These are phyloP conservation scores for Lasioglossum pauxillum DNA, from an alignment of 2,888 invertebrate genomes.

Conservation along the genomic window DNA sequence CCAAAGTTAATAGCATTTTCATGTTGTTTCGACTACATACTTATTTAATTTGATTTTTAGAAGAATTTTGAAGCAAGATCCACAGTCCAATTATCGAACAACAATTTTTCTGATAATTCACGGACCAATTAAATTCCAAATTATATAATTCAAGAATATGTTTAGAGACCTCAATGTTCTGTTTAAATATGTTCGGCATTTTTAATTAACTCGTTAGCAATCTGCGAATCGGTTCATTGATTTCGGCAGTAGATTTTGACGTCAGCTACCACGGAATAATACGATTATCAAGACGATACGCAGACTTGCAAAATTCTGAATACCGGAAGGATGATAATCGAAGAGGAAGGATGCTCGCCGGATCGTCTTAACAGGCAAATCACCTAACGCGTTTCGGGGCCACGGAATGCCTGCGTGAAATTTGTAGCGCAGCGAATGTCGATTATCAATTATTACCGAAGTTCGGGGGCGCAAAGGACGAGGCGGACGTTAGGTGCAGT, in stretches of 20 bases:
- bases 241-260: not conserved
- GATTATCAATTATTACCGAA: slow-evolving; percentile 68
- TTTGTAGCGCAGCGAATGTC: slow-evolving; percentile 50
- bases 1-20: not conserved
- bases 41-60: not conserved
- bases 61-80: not conserved
- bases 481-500: slow-evolving; percentile 58
- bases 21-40: not conserved
- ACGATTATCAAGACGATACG: not conserved
- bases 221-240: not conserved
- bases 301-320: not conserved
- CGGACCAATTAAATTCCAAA: not conserved
- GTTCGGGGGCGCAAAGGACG: slow-evolving; percentile 51
- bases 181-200: no score
- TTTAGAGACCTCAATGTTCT: no score
- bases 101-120: not conserved
- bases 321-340: not conserved
- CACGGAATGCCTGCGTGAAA: slow-evolving; percentile 35
- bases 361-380: slow-evolving; percentile 37
- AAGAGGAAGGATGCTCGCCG: not conserved
- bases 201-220: no score
- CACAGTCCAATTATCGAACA: not conserved
- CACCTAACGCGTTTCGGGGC: slow-evolving; percentile 24
- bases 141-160: not conserved
- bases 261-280: not conserved